Percentiles rank a stretch among this genome's conserved stretches.
phyloP scores from a whole-genome alignment of 2,113 vertebrate genomes.

The Myotis davidii region DNA sequence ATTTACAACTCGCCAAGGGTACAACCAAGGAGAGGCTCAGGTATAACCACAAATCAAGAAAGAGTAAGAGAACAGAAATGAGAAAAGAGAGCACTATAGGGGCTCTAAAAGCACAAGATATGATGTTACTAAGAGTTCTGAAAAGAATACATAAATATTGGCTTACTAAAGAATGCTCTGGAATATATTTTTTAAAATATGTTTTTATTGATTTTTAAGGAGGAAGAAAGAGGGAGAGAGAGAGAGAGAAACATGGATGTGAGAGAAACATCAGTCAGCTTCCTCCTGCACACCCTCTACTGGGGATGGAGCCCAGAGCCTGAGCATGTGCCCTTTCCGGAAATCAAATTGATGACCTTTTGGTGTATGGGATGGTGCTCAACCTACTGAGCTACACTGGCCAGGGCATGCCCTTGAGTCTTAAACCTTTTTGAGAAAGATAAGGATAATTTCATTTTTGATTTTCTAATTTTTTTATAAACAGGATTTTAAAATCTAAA shows the following conservation, averaged over 20 bases:
- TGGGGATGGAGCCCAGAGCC: too few species aligned
- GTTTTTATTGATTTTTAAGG: too few species aligned
- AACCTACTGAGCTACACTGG: too few species aligned
- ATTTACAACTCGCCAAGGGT: not conserved
- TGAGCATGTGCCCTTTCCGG: too few species aligned
- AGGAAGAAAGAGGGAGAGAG: not conserved
- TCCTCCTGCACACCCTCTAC: too few species aligned
- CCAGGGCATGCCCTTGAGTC: not conserved
- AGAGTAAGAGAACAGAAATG: not conserved
- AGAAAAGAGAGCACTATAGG: not conserved
- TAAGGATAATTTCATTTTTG: not conserved
- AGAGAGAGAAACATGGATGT: not conserved
- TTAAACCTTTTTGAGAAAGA: not conserved
- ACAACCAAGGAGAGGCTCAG: not conserved
- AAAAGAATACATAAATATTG: not conserved
- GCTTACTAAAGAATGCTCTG: constrained; percentile 4
- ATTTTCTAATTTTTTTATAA: constrained; percentile 19
- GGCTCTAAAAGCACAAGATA: not conserved
- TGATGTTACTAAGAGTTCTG: not conserved
- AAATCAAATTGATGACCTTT: too few species aligned
- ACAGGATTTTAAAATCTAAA: constrained; percentile 24
- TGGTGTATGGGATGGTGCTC: too few species aligned
- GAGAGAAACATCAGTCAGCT: not conserved
- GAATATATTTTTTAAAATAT: not conserved
- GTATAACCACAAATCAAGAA: not conserved